These are phyloP conservation scores for Aradus depressus DNA, from an alignment of 2,888 invertebrate genomes.

Conservation along the genomic window DNA sequence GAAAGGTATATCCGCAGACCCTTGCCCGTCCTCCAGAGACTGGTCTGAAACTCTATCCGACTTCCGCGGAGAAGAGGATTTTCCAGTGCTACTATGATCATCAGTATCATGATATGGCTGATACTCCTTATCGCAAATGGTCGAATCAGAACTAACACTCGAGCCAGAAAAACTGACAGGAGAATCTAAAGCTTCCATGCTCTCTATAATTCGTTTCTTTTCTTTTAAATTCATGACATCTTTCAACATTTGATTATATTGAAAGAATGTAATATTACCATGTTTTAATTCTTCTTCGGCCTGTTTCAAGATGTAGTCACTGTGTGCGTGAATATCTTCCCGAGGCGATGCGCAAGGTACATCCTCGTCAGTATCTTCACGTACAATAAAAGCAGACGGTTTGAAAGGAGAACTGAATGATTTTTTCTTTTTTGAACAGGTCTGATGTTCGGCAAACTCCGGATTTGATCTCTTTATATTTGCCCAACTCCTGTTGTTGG, in stretches of 20 bases:
- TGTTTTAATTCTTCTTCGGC: conserved; percentile 68
- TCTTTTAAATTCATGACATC: conserved; percentile 67
- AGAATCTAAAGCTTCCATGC: conserved; percentile 28
- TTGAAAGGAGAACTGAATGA: not conserved
- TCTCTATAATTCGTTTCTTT: too few species aligned
- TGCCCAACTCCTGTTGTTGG: conserved; percentile 19
- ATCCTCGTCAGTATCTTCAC: not conserved
- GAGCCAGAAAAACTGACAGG: not conserved
- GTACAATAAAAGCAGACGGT: conserved; percentile 3
- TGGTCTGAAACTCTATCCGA: too few species aligned
- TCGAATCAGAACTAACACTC: not conserved
- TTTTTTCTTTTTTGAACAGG: conserved; percentile 10
- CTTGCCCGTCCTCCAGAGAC: too few species aligned
- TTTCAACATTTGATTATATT: conserved; percentile 63
- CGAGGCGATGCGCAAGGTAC: too few species aligned
- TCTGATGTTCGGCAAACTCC: not conserved
- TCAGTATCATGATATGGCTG: conserved; percentile 17
- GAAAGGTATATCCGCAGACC: too few species aligned
- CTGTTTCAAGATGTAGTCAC: conserved; percentile 66
- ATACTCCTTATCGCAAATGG: conserved; percentile 5
- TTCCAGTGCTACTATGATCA: conserved; percentile 14
- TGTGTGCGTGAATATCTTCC: too few species aligned
- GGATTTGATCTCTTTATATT: conserved; percentile 19
- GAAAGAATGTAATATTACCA: conserved; percentile 60
- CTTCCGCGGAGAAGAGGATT: too few species aligned